Base-by-base conservation (phyloP, 1,140 invertebrate species). In the Conus betulinus region DNA sequence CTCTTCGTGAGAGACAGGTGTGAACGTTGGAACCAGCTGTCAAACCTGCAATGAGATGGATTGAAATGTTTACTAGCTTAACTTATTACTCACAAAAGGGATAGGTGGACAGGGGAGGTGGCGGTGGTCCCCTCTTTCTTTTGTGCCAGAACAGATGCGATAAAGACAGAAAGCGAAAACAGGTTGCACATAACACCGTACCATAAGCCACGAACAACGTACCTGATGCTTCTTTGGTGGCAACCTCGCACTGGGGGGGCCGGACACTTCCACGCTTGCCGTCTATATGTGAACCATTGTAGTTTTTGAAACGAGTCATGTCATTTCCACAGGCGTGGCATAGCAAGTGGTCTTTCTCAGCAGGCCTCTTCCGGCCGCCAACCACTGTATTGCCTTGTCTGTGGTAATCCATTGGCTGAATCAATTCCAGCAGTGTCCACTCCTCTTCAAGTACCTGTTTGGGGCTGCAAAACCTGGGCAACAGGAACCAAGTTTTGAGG, bases 21-120 rank as follows among this genome's bases (percentile, higher is more conserved):
- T 7, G 71, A 76, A n/a, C 25, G 20, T 76, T 76, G 5, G 71
- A 76, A 76, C 71, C 71, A 76, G 71, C 71, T 76, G 20, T 27
- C 71, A 76, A n/a, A 23, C 25, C 71, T 76, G 71, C 71, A 76
- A n/a, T 76, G 20, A 76, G 25, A 76, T 27, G 25, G 71, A 76
- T n/a, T 23, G 71, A 76, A 76, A 76, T 76, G 71, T 76, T 23
- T 76, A 76, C 71, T 76, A n/a, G 71, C 25, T 76, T 76, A 57
- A 57, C 55, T 57, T 57, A 57, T 57, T 57, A 57, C 55, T 57
- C 55, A 57, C 6, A 57, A 57, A 57, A 57, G 55, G 55, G 55
- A 57, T 6, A 57, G 55, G 55, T 57, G 55, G 55, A 57, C 6
- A 57, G 55, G 55, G 55, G 13, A 13, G 55, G 55, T 57, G 55